Conservation (phyloP, 2,888 invertebrate genomes). For the Polydrusus tereticollis region DNA sequence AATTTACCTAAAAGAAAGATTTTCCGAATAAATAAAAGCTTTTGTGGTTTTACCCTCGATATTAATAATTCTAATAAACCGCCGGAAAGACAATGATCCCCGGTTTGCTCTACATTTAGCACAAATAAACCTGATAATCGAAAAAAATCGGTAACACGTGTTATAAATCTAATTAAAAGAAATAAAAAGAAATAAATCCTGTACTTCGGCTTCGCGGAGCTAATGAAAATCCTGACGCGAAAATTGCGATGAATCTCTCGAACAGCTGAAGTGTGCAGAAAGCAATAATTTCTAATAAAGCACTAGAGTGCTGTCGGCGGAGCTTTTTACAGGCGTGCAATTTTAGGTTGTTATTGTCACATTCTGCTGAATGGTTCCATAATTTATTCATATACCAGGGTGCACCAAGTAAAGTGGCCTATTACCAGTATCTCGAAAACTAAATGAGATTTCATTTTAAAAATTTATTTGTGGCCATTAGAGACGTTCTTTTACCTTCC, state of each 20-base stretch:
- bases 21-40: too few relatives aligned
- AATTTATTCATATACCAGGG: too few relatives aligned
- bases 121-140: background rate
- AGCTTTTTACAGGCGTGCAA: conserved; percentile 43
- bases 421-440: too few relatives aligned
- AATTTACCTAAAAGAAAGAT: too few relatives aligned
- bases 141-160: background rate
- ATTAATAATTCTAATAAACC: too few relatives aligned
- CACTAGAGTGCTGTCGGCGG: conserved; percentile 37
- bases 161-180: conserved; percentile 34
- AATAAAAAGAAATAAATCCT: conserved; percentile 36
- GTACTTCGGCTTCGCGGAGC: conserved; percentile 29
- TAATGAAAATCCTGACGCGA: conserved; percentile 44
- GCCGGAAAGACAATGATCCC: too few relatives aligned
- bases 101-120: background rate
- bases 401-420: too few relatives aligned
- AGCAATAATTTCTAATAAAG: conserved; percentile 47
- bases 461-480: too few relatives aligned
- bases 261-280: conserved; percentile 45
- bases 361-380: conserved; percentile 37
- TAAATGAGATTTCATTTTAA: too few relatives aligned
- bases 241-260: conserved; percentile 45
- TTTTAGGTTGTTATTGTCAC: conserved; percentile 41
- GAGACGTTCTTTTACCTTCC: too few relatives aligned
- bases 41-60: too few relatives aligned